Base-by-base conservation (phyloP, 2,113 vertebrate species). In the Ceyx cyanopectus region DNA sequence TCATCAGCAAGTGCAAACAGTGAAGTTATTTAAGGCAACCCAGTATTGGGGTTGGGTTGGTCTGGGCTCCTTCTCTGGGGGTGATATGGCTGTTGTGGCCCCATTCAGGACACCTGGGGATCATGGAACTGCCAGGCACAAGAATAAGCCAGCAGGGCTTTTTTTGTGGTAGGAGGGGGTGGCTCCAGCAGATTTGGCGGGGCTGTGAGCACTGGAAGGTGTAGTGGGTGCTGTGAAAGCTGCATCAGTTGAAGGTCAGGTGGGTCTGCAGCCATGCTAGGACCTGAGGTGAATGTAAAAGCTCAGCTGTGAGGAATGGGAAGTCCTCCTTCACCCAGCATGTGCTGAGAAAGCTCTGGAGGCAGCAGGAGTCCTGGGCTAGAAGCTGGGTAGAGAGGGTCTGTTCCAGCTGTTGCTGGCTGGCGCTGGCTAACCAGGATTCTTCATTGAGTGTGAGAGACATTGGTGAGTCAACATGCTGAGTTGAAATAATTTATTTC, bases 21-120 rank as follows among this genome's bases (percentile, higher is more conserved):
- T 34, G 17, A 19, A 21, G 26, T 30, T 51, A 21, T 27, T 87
- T 45, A 50, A 34, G 43, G 11, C 57, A 29, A 24, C 34, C 11
- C 1, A 0, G 30, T 2, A 5, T 29, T 2, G 15, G 12, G 29
- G 29, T 18, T 40, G 26, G 14, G 9, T 7, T 12, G 7, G 16
- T 6, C 37, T 21, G 19, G 26, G 45, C 22, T 9, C 11, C 26
- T 20, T 22, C 43, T 10, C 26, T 17, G 32, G 29, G 30, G 14
- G n/a, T 12, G 14, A 23, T 0, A 1, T 23, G 22, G 18, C 26
- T 27, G 22, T 34, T 27, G 24, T 51, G 34, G 51, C 18, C 37
- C 48, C 9, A 0, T 13, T 27, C 5, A 2, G 21, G 15, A 24
- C 53, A 45, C 8, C 54, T 21, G 46, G 46, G n/a, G 46, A 29